These are phyloP conservation scores for Eriocheir sinensis DNA, from an alignment of 1,140 invertebrate species.

Conservation along the genomic window DNA sequence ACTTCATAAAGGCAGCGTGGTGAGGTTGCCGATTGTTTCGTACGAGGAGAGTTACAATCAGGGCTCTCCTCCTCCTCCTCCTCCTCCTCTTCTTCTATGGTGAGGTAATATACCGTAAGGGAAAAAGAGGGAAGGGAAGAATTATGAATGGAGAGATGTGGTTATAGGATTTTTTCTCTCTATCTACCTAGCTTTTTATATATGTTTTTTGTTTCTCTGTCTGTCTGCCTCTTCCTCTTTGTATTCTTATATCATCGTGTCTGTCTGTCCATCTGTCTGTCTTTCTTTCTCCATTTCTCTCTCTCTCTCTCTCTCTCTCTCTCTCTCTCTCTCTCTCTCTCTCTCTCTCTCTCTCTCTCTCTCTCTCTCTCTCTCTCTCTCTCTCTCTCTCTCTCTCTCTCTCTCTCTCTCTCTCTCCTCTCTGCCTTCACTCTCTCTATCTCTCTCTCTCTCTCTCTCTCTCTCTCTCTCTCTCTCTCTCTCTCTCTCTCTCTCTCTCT, in stretches of 20 bases:
- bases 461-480: conserved; percentile 22
- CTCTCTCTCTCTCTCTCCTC: conserved; percentile 3
- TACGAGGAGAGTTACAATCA: neutral
- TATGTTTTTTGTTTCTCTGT: too few relatives aligned
- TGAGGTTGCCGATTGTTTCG: neutral
- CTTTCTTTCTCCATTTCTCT: too few relatives aligned
- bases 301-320: conserved; percentile 22
- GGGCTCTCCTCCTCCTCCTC: neutral
- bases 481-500: conserved; percentile 22
- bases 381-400: conserved; percentile 8
- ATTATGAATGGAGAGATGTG: too few relatives aligned
- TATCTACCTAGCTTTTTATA: too few relatives aligned
- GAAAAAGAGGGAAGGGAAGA: too few relatives aligned
- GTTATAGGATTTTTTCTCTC: neutral
- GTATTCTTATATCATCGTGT: too few relatives aligned
- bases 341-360: conserved; percentile 12
- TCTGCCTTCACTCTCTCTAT: conserved; percentile 1
- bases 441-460: conserved; percentile 14
- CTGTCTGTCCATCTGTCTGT: neutral
- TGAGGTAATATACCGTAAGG: too few relatives aligned
- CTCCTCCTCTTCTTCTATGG: too few relatives aligned
- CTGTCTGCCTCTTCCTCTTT: neutral
- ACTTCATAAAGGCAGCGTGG: neutral
- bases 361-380: neutral
- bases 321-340: neutral